phyloP scores from a whole-genome alignment of 2,113 vertebrate species.

The Gymnogyps californianus region DNA sequence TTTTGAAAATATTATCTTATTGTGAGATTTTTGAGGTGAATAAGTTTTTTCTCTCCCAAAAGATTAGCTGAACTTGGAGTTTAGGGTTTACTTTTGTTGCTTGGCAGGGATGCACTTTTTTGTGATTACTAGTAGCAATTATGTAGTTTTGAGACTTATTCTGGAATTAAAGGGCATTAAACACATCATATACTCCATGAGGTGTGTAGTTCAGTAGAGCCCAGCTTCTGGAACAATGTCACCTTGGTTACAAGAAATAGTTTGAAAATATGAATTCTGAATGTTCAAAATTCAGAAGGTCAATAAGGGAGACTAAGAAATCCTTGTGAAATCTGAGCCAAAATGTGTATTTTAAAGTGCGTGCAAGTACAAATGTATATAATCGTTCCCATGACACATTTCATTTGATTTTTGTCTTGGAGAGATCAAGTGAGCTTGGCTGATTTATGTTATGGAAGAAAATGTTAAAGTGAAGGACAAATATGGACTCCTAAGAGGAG shows the following conservation, averaged over 20 bases:
- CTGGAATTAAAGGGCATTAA: neutral
- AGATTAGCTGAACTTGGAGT: neutral
- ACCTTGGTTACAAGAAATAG: neutral
- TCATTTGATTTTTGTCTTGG: neutral
- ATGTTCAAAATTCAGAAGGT: neutral
- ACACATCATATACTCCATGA: neutral
- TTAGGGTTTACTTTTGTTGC: neutral
- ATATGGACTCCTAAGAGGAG: neutral
- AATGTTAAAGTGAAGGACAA: neutral
- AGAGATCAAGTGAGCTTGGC: neutral
- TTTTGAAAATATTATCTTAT: neutral
- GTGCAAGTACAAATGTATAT: neutral
- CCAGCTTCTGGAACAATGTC: neutral
- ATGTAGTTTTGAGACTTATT: neutral
- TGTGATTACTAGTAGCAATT: neutral
- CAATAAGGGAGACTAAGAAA: neutral
- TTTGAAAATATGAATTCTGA: neutral
- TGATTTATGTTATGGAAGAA: neutral
- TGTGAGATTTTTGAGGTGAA: neutral
- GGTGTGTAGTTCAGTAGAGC: neutral
- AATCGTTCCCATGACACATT: neutral
- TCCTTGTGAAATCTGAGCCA: neutral
- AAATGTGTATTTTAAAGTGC: neutral
- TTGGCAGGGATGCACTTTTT: neutral
- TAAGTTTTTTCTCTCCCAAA: neutral